phyloP scores from a whole-genome alignment of 2,888 invertebrate genomes.

The Ecliptopera silaceata region DNA sequence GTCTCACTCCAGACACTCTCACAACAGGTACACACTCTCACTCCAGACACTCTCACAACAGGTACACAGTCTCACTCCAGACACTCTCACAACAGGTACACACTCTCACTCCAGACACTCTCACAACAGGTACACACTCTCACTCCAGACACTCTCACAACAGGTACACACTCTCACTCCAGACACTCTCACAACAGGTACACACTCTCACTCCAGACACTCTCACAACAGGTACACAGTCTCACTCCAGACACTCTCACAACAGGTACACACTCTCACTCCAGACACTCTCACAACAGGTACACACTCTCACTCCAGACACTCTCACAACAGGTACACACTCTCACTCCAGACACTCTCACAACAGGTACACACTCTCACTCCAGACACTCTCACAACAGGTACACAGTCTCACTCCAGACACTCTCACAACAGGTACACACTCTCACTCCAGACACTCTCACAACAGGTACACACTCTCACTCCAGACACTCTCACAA shows the following conservation, averaged over 20 bases:
- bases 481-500: constrained; percentile 22
- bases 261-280: constrained; percentile 32
- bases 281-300: constrained; percentile 33
- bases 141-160: no score
- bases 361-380: constrained; percentile 33
- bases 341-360: no score
- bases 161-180: constrained; percentile 31
- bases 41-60: constrained; percentile 23
- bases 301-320: constrained; percentile 29
- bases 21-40: constrained; percentile 32
- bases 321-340: constrained; percentile 37
- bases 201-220: constrained; percentile 27
- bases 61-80: constrained; percentile 28
- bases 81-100: constrained; percentile 35
- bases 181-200: constrained; percentile 35
- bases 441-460: constrained; percentile 32
- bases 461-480: constrained; percentile 31
- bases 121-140: no score
- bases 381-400: constrained; percentile 14
- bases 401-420: constrained; percentile 32
- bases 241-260: no score
- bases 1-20: constrained; percentile 21
- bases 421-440: no score
- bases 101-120: constrained; percentile 30
- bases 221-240: no score